These are phyloP conservation scores for Caenorhabditis sinica DNA, from an alignment of 2,888 invertebrate species.

Conservation along the genomic window DNA sequence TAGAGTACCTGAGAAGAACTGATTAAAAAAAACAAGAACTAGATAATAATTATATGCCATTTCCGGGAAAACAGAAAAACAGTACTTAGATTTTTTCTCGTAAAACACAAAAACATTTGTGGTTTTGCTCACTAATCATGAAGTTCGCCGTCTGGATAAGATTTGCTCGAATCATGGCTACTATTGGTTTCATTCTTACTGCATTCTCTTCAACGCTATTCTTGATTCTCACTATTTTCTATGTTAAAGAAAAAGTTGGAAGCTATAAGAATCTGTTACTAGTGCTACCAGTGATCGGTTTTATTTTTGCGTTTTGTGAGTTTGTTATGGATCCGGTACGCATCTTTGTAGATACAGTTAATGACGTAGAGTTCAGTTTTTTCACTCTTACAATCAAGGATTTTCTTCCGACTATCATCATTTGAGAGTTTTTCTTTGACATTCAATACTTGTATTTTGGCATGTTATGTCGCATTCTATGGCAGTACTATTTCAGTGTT, in stretches of 20 bases:
- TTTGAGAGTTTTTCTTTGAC: background rate
- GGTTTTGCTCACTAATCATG: too few relatives aligned
- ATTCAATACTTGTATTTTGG: background rate
- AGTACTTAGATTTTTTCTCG: too few relatives aligned
- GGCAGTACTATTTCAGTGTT: background rate
- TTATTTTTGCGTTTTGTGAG: constrained; percentile 4
- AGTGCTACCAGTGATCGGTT: background rate
- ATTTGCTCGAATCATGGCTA: background rate
- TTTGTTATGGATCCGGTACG: constrained; percentile 10
- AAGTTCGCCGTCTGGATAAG: background rate
- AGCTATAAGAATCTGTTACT: background rate
- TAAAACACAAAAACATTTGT: too few relatives aligned
- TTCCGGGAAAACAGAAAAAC: too few relatives aligned
- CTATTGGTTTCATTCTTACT: background rate
- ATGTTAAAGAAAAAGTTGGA: constrained; percentile 10
- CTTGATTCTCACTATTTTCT: constrained; percentile 9
- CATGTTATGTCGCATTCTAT: background rate
- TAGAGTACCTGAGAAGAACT: too few relatives aligned
- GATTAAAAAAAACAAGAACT: too few relatives aligned
- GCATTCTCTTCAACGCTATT: background rate
- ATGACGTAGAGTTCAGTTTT: background rate
- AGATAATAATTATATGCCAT: too few relatives aligned
- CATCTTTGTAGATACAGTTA: background rate
- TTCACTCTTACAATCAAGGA: background rate
- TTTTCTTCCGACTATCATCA: background rate